Percentiles rank a stretch among this genome's conserved stretches.
phyloP scores from a whole-genome alignment of 2,113 vertebrate species.

The Stigmatopora argus region DNA sequence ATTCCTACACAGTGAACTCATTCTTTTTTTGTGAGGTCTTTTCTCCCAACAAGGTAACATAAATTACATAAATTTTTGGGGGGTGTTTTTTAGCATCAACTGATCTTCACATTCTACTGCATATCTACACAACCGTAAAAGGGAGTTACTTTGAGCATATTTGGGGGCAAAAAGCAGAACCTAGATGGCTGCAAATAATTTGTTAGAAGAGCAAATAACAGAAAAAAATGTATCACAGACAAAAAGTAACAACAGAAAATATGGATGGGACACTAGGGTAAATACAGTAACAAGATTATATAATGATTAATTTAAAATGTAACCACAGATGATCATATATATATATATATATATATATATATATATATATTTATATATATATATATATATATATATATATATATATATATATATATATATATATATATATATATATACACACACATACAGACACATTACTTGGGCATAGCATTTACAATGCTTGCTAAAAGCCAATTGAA shows the following conservation, averaged over 20 bases:
- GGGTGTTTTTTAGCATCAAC: background rate
- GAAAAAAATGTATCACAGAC: conserved; percentile 36
- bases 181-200: conserved; percentile 82
- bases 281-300: conserved; percentile 9
- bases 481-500: conserved; percentile 68
- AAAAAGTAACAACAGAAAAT: conserved; percentile 19
- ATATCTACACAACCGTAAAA: conserved; percentile 21
- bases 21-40: conserved; percentile 24
- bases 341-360: too few species aligned
- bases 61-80: background rate
- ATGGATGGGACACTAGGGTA: conserved; percentile 4
- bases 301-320: conserved; percentile 14
- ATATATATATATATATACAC: too few species aligned
- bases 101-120: conserved; percentile 5
- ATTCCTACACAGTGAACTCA: conserved; percentile 17
- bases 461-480: conserved; percentile 69
- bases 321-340: too few species aligned
- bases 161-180: conserved; percentile 72
- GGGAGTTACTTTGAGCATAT: conserved; percentile 46
- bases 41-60: too few species aligned
- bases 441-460: conserved; percentile 47
- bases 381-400: too few species aligned
- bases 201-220: conserved; percentile 66
- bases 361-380: too few species aligned
- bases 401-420: too few species aligned